Conservation (phyloP, 1,140 invertebrate genomes). For the Ridgeia piscesae region DNA sequence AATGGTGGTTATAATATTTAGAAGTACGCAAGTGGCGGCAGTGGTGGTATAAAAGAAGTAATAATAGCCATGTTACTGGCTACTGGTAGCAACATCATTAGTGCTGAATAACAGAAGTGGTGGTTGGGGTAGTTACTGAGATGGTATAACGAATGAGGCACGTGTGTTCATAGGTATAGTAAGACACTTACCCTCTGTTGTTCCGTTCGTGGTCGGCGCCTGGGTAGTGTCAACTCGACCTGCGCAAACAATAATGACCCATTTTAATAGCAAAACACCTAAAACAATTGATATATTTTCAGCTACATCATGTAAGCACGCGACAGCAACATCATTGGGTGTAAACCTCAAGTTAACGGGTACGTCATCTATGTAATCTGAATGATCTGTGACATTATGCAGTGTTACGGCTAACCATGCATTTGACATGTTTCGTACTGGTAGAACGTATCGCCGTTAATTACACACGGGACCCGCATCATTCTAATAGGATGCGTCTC, state of each 20-base stretch:
- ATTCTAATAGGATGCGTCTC: background rate
- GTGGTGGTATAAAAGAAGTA: no score
- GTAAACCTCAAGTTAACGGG: no score
- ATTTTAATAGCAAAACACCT: background rate
- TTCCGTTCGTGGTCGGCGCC: background rate
- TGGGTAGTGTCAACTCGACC: background rate
- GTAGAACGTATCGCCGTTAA: background rate
- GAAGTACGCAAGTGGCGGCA: no score
- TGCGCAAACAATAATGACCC: background rate
- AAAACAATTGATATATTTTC: background rate
- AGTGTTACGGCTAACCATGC: background rate
- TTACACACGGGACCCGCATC: no score
- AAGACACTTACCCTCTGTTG: background rate
- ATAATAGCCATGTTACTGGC: no score
- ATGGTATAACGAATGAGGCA: background rate
- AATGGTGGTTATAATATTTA: no score
- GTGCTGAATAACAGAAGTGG: background rate
- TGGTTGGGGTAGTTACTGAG: background rate
- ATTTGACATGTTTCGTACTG: background rate
- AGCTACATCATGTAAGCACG: background rate
- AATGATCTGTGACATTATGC: background rate
- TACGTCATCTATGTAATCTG: no score
- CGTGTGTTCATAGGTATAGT: background rate
- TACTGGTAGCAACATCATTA: no score
- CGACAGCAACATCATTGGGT: no score